A percentile compares a stretch with the other conserved stretches of the same genome.
Evolutionary conservation across 2,888 invertebrate species (phyloP).

Genomic region (Drosophila seclusa): DNA sequence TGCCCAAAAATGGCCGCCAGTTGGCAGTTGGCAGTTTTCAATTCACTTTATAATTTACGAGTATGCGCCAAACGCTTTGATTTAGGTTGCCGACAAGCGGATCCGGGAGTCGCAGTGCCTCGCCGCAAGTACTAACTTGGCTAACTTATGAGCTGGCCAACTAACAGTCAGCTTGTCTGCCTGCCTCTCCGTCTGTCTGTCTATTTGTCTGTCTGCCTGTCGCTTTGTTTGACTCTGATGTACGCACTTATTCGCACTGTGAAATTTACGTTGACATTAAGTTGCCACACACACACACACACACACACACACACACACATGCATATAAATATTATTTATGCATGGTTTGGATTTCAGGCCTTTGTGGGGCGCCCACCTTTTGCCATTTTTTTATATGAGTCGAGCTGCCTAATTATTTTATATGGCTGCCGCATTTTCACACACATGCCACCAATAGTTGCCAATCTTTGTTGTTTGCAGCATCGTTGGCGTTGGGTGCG

Average conservation of each 20-base stretch:
- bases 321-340: background rate
- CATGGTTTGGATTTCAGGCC: slow-evolving; percentile 3
- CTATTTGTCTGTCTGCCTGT: background rate
- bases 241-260: slow-evolving; percentile 48
- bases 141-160: slow-evolving; percentile 54
- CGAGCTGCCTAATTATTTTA: slow-evolving; percentile 74
- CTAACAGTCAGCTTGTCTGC: slow-evolving; percentile 5
- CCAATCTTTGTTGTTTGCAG: slow-evolving; percentile 23
- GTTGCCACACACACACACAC: slow-evolving; percentile 25
- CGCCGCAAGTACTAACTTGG: slow-evolving; percentile 25
- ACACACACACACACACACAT: background rate
- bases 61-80: slow-evolving; percentile 65
- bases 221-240: slow-evolving; percentile 14
- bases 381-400: slow-evolving; percentile 54
- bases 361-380: slow-evolving; percentile 37
- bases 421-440: slow-evolving; percentile 56
- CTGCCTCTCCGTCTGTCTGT: background rate
- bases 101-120: background rate
- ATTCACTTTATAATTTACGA: slow-evolving; percentile 73
- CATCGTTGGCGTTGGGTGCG: slow-evolving; percentile 62
- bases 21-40: slow-evolving; percentile 50
- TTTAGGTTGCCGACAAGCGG: slow-evolving; percentile 64
- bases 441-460: slow-evolving; percentile 46
- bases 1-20: slow-evolving; percentile 63
- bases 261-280: slow-evolving; percentile 70